phyloP scores from a whole-genome alignment of 2,113 vertebrate genomes.

The Megaptera novaeangliae region DNA sequence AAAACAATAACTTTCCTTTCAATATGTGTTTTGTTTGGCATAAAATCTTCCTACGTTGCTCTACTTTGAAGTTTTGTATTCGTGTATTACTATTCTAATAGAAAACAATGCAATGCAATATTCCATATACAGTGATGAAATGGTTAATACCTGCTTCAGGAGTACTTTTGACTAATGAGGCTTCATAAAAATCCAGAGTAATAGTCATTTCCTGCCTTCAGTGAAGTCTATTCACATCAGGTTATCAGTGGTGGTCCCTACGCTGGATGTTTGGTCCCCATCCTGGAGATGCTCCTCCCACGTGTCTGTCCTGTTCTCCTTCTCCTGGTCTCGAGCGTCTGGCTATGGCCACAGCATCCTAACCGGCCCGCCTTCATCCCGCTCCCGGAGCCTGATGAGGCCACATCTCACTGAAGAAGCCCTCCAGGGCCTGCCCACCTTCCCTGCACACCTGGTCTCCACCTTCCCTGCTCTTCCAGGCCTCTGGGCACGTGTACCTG shows the following conservation, averaged over 20 bases:
- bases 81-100: fast-evolving
- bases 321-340: fast-evolving
- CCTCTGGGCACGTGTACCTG: fast-evolving
- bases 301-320: not conserved
- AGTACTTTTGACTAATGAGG: not conserved
- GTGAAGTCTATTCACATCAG: fast-evolving
- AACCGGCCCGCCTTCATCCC: fast-evolving
- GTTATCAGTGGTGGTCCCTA: fast-evolving
- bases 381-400: fast-evolving
- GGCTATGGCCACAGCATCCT: fast-evolving
- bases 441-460: not conserved
- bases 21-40: not conserved
- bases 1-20: not conserved
- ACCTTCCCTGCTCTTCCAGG: not conserved
- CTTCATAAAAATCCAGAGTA: fast-evolving
- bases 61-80: not conserved
- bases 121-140: not conserved
- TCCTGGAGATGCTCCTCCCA: fast-evolving
- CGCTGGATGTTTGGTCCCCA: not conserved
- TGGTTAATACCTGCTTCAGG: not conserved
- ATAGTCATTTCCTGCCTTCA: not conserved
- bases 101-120: not conserved
- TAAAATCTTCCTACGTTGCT: not conserved
- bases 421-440: fast-evolving
- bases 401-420: fast-evolving